Evolutionary conservation across 2,888 invertebrate genomes (phyloP).

Genomic region (Pseudococcus viburni): DNA sequence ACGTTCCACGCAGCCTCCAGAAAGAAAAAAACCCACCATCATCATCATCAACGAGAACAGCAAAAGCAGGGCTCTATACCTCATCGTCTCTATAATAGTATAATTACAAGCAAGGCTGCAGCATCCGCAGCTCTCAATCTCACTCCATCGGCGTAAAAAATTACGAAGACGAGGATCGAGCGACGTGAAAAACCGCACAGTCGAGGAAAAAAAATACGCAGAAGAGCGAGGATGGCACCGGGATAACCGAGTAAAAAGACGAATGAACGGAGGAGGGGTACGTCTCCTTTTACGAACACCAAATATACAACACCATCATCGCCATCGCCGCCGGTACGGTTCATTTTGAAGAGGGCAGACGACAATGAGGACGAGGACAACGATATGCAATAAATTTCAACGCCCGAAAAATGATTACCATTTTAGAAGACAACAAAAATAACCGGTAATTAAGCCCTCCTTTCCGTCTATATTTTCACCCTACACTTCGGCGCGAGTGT

Average conservation of each 20-base stretch:
- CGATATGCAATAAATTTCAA: slow-evolving; percentile 46
- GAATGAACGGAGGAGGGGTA: neutral
- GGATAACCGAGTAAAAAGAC: neutral
- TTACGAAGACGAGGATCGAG: neutral
- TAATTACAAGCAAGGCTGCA: neutral
- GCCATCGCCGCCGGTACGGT: neutral
- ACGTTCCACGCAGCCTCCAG: neutral
- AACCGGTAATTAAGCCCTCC: slow-evolving; percentile 36
- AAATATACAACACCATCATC: neutral
- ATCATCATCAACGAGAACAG: neutral
- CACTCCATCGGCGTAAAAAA: too few species aligned
- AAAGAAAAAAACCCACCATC: neutral
- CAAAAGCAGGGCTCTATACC: neutral
- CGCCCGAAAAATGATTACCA: slow-evolving; percentile 57
- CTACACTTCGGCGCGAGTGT: neutral
- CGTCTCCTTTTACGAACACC: neutral
- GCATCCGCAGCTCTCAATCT: neutral
- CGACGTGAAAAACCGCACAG: neutral
- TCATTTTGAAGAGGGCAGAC: neutral
- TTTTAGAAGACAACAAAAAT: slow-evolving; percentile 50
- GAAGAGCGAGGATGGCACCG: neutral
- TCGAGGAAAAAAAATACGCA: neutral
- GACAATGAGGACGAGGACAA: neutral
- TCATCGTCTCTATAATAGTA: neutral
- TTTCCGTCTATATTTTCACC: neutral